Base-by-base conservation (phyloP, 2,888 invertebrate species). In the Plutella xylostella region DNA sequence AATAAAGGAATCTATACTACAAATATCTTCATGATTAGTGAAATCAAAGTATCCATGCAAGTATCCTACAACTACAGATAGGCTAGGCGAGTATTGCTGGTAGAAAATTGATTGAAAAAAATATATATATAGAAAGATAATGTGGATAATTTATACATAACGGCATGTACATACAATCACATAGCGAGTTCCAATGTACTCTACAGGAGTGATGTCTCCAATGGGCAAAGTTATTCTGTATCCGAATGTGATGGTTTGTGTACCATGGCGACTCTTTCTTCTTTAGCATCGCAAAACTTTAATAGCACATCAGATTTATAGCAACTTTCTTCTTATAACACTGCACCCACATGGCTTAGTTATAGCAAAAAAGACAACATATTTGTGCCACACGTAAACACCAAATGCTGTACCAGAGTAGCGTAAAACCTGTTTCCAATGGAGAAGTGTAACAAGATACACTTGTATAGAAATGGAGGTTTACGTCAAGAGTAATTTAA, bases 221-320 rank as follows among this genome's bases (percentile, higher is more conserved):
- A 58, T 63, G 68, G 17, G 63, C 54, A 40, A 72, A 71, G 55
- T 74, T 78, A 53, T 82, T 78, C 47, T 76, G 77, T 31, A 73
- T 65, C 51, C 79, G 61, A 40, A 78, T 63, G 5, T 74, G 62
- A 55, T 73, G 77, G 58, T 76, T 77, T 1, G 74, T 66, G 52
- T 72, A 78, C 82, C 83, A 83, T 12, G 75, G 73, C 47, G 63
- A 65, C 58, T 82, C 82, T 52, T 76, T 80, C 55, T 78, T 83
- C 63, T 80, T 83, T 54, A 84, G 65, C 84, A 84, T 83, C 28
- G 28, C 28, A 28, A 28, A 28, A 28, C n/a, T 28, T 3, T 12
- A 3, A 12, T 28, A 28, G 28, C 17, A 37, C 28, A 20, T 20
- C 21, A 43, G 4, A 17, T 22, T 30, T 28, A 21, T 18, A 40